Conservation (phyloP, 2,113 vertebrate species). For the Guaruba guarouba region DNA sequence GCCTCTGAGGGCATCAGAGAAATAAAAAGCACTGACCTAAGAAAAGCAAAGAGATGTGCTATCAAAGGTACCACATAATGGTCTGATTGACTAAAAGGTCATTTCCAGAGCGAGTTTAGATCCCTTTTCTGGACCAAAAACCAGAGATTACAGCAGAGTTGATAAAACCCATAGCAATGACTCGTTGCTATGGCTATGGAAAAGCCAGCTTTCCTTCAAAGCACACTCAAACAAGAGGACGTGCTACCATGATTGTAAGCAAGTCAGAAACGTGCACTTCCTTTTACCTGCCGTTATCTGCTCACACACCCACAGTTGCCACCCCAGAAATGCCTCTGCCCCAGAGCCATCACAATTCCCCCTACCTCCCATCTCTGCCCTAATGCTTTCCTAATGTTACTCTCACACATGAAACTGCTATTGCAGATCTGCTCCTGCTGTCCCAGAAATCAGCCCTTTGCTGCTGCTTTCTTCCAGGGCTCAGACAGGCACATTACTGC, state of each 20-base stretch:
- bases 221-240: neutral
- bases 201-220: neutral
- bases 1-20: neutral
- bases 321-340: neutral
- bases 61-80: neutral
- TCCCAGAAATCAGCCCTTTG: neutral
- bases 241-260: neutral
- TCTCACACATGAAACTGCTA: neutral
- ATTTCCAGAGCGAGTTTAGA: neutral
- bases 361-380: neutral
- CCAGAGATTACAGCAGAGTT: neutral
- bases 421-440: neutral
- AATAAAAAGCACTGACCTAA: neutral
- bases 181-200: neutral
- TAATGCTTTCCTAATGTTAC: neutral
- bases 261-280: neutral
- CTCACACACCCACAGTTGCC: neutral
- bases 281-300: neutral
- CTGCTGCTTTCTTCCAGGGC: neutral
- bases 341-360: neutral
- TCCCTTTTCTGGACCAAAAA: neutral
- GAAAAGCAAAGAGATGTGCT: neutral
- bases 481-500: neutral
- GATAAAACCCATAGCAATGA: neutral
- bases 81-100: neutral